Evolutionary conservation across 2,797 vertebrate genomes (phyloP).

Genomic region (Leucoraja ocellata): DNA sequence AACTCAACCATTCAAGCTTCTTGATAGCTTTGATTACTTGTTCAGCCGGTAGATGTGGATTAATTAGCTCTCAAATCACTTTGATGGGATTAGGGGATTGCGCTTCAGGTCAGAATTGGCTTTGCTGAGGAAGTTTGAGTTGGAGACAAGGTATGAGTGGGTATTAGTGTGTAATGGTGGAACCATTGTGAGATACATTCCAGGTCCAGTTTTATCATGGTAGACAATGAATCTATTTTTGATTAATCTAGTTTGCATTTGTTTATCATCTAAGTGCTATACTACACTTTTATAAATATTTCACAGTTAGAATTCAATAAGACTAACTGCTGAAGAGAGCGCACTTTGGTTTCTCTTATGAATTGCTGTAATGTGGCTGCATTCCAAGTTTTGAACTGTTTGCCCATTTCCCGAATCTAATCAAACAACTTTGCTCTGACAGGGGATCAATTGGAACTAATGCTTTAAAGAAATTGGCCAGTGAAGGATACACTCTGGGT

Average conservation of each 20-base stretch:
- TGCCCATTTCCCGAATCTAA: slow-evolving; percentile 12
- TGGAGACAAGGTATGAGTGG: no score
- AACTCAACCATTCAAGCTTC: no score
- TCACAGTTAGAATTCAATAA: neutral
- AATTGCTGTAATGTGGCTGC: neutral
- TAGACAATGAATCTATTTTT: neutral
- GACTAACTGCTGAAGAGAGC: neutral
- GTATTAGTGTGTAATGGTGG: no score
- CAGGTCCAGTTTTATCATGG: neutral
- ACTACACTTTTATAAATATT: neutral
- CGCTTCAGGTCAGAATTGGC: no score
- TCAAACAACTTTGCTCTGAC: slow-evolving; percentile 11
- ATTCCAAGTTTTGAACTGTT: neutral
- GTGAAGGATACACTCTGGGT: neutral
- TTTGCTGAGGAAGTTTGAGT: no score
- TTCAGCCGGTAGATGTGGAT: no score
- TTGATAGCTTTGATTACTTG: no score
- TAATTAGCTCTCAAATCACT: no score
- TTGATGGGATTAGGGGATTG: no score
- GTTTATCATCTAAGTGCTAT: neutral
- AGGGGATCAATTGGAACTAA: slow-evolving; percentile 7
- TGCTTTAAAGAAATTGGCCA: neutral
- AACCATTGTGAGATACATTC: no score
- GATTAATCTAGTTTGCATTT: slow-evolving; percentile 22
- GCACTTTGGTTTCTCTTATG: neutral